Conservation (phyloP, 1,140 invertebrate genomes). For the Atta texana region DNA sequence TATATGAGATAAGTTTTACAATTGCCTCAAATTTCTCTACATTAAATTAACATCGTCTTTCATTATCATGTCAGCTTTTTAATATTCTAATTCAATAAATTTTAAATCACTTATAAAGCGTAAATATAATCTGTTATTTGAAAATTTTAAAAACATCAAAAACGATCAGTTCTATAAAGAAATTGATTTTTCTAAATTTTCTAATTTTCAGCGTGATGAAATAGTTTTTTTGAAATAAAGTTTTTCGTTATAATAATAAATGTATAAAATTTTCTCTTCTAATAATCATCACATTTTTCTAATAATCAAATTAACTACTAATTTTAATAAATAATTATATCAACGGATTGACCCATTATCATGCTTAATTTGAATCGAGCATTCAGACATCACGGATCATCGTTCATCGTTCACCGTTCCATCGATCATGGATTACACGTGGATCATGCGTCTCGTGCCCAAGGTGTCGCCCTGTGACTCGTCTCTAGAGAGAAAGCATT, state of each 20-base stretch:
- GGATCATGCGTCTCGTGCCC: constrained; percentile 50
- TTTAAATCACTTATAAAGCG: not conserved
- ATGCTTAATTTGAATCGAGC: constrained; percentile 37
- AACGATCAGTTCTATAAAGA: not conserved
- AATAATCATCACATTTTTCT: constrained; percentile 17
- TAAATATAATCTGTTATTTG: constrained; percentile 29
- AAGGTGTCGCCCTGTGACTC: constrained; percentile 53
- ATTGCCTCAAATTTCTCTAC: not conserved
- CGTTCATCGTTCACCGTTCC: constrained; percentile 59
- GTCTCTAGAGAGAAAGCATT: constrained; percentile 31
- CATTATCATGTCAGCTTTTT: constrained; percentile 10
- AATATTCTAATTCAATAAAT: constrained; percentile 44
- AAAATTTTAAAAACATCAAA: not conserved
- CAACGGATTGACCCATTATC: constrained; percentile 13
- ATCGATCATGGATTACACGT: constrained; percentile 58
- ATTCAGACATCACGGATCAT: constrained; percentile 65
- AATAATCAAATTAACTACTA: constrained; percentile 21
- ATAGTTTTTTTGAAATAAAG: not conserved
- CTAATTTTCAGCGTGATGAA: not conserved
- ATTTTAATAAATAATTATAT: constrained; percentile 3
- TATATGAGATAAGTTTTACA: not conserved
- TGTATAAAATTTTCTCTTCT: not conserved
- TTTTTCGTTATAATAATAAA: not conserved
- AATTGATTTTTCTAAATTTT: constrained; percentile 8
- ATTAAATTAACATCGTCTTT: constrained; percentile 24